phyloP scores from a whole-genome alignment of 2,113 vertebrate genomes.

The Echinops telfairi region DNA sequence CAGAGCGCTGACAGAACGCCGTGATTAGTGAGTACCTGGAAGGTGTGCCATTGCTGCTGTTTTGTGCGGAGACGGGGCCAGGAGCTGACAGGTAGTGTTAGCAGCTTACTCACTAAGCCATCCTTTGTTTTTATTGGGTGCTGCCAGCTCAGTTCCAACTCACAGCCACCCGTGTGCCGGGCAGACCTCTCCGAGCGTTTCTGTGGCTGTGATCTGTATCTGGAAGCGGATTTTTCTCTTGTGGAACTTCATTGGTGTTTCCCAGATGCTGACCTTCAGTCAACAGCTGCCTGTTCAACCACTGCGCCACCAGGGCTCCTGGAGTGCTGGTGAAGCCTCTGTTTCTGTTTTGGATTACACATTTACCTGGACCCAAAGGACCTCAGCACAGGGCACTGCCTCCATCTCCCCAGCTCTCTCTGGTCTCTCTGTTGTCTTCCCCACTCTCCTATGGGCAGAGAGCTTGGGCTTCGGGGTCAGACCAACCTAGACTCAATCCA shows the following conservation, averaged over 20 bases:
- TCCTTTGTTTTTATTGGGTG: neutral
- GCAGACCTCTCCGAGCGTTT: neutral
- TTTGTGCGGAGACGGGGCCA: neutral
- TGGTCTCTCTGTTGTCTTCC: too few species aligned
- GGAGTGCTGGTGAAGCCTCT: neutral
- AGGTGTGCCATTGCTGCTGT: neutral
- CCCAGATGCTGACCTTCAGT: neutral
- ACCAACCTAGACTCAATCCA: neutral
- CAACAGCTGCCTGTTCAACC: neutral
- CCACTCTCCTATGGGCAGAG: neutral
- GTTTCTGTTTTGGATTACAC: neutral
- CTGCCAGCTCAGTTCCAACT: neutral
- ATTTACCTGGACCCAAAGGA: accelerated
- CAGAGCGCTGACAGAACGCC: neutral
- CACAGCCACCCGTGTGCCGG: neutral
- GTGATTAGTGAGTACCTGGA: accelerated
- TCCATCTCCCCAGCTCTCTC: too few species aligned
- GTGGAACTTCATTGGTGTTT: neutral
- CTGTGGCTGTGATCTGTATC: neutral
- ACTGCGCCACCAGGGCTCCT: neutral
- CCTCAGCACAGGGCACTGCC: neutral
- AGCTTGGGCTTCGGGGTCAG: neutral
- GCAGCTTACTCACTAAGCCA: neutral
- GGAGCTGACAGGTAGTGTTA: too few species aligned
- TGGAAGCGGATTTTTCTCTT: neutral